A percentile compares a stretch with the other conserved stretches of the same genome.
These are phyloP conservation scores for Synaphobranchus kaupii DNA, from an alignment of 2,797 vertebrate genomes.

Conservation along the genomic window DNA sequence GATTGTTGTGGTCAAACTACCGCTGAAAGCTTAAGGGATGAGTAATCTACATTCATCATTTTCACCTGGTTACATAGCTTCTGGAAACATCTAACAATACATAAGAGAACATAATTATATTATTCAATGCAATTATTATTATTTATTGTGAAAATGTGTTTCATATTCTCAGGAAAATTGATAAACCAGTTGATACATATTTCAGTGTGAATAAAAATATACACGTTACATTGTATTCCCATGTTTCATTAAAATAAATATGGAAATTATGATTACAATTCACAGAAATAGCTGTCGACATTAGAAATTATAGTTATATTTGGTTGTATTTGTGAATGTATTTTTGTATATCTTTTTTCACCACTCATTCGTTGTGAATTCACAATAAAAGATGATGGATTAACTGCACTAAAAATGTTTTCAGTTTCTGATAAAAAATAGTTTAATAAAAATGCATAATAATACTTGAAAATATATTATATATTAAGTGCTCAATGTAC, in stretches of 20 bases:
- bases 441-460: not conserved
- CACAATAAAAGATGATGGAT: not conserved
- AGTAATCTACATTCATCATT: conserved; percentile 16
- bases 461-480: not conserved
- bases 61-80: conserved; percentile 23
- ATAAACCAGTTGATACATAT: not conserved
- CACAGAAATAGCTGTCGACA: not conserved
- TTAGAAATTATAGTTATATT: not conserved
- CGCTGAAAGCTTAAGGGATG: conserved; percentile 21
- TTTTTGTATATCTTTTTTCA: not conserved
- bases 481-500: not conserved
- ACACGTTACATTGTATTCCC: not conserved
- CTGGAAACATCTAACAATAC: not conserved
- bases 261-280: not conserved
- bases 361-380: not conserved
- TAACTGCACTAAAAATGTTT: not conserved
- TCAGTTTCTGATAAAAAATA: not conserved
- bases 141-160: not conserved
- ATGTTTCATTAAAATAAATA: not conserved
- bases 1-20: not conserved
- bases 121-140: not conserved
- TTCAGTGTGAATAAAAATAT: not conserved
- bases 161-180: not conserved
- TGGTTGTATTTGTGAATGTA: not conserved
- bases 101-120: not conserved